Conservation (phyloP, 2,113 vertebrate genomes). For the Tamias sibiricus region DNA sequence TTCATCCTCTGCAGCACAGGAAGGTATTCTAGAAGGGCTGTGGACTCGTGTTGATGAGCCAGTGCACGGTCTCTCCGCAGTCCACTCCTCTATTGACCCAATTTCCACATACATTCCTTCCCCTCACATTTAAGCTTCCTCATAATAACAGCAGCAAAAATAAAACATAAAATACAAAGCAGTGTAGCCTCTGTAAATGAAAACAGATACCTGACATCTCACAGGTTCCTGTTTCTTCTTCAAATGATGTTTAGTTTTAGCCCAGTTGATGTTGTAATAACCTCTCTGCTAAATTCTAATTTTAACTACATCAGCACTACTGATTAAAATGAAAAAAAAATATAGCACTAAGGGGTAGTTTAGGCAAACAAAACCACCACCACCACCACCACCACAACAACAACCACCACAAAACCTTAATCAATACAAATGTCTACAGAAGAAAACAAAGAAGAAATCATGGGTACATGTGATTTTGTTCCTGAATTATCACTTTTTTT, state of each 20-base stretch:
- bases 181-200: not conserved
- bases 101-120: not conserved
- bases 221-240: not conserved
- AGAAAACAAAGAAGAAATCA: not conserved
- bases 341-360: rapidly evolving
- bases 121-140: not conserved
- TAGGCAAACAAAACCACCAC: not conserved
- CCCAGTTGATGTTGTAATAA: not conserved
- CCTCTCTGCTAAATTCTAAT: not conserved
- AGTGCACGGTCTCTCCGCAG: not conserved
- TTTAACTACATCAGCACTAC: not conserved
- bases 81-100: not conserved
- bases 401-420: not conserved
- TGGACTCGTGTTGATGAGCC: not conserved
- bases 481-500: not conserved
- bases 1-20: not conserved
- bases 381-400: no score
- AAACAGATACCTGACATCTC: not conserved
- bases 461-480: not conserved
- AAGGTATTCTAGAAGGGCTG: not conserved
- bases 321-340: not conserved
- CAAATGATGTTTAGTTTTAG: not conserved
- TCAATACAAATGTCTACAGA: not conserved
- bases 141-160: not conserved
- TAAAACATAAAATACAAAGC: not conserved